Percentiles rank a stretch among this genome's conserved stretches.
phyloP scores from a whole-genome alignment of 2,888 invertebrate genomes.

The Gastracanthus pulcherrimus region DNA sequence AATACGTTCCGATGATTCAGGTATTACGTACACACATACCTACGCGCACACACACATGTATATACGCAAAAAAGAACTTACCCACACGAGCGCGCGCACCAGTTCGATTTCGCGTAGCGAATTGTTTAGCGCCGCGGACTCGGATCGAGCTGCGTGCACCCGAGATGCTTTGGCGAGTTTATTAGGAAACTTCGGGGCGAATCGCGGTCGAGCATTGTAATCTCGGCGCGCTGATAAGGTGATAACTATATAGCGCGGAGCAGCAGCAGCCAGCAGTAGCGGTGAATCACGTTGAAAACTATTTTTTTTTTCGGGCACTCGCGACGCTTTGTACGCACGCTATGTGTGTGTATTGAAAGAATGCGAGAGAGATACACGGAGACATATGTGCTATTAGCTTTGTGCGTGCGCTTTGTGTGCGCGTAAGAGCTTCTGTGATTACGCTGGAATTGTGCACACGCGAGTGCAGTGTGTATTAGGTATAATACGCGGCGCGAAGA shows the following conservation, averaged over 20 bases:
- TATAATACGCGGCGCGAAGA: neutral
- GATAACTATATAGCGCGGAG: conserved; percentile 34
- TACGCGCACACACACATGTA: neutral
- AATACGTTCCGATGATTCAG: neutral
- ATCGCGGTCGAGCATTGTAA: neutral
- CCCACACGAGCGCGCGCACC: neutral
- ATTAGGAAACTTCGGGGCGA: neutral
- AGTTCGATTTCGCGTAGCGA: too few relatives aligned
- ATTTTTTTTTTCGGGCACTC: conserved; percentile 15
- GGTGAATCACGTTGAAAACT: conserved; percentile 43
- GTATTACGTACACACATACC: neutral
- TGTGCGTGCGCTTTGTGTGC: neutral
- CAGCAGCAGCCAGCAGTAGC: too few relatives aligned
- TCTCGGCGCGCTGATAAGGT: conserved; percentile 38
- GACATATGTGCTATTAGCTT: neutral
- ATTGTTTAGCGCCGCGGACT: too few relatives aligned
- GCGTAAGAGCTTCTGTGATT: neutral
- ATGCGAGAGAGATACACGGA: too few relatives aligned
- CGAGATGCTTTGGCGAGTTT: neutral
- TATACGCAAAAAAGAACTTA: neutral
- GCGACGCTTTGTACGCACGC: neutral
- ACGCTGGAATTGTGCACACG: neutral
- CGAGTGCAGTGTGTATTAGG: neutral
- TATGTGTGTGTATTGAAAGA: too few relatives aligned
- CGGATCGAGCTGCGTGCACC: neutral